Percentiles rank a stretch among this genome's conserved stretches.
These are phyloP conservation scores for Threskiornis aethiopicus DNA, from an alignment of 2,797 vertebrate species.

Conservation along the genomic window DNA sequence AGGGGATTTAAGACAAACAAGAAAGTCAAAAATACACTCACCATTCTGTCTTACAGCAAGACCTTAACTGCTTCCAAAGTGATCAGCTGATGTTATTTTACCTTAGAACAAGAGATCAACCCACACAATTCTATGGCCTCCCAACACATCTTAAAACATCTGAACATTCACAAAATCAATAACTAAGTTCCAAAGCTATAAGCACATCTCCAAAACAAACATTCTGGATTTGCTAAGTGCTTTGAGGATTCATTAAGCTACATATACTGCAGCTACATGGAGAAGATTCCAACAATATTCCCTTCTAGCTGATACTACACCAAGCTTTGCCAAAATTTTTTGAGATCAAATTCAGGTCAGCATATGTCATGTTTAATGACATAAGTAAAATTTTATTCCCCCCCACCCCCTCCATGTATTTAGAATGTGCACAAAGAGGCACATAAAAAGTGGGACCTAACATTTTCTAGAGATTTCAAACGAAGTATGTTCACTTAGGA, in stretches of 20 bases:
- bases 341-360: not conserved
- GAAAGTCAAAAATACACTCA: not conserved
- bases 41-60: not conserved
- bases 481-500: not conserved
- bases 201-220: not conserved
- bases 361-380: not conserved
- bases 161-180: not conserved
- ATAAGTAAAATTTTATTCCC: not conserved
- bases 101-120: not conserved
- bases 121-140: not conserved
- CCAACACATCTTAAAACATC: not conserved
- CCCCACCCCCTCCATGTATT: not conserved
- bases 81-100: not conserved
- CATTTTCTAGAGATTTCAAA: not conserved
- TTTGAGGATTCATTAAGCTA: not conserved
- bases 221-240: not conserved
- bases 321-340: not conserved
- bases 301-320: not conserved
- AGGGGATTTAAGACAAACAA: constrained; percentile 15
- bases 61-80: not conserved
- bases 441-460: not conserved
- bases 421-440: not conserved
- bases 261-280: not conserved
- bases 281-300: not conserved
- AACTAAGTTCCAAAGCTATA: not conserved